Percentiles rank a stretch among this genome's conserved stretches.
These are phyloP conservation scores for Morpho deidamia DNA, from an alignment of 2,888 invertebrate species.

Conservation along the genomic window DNA sequence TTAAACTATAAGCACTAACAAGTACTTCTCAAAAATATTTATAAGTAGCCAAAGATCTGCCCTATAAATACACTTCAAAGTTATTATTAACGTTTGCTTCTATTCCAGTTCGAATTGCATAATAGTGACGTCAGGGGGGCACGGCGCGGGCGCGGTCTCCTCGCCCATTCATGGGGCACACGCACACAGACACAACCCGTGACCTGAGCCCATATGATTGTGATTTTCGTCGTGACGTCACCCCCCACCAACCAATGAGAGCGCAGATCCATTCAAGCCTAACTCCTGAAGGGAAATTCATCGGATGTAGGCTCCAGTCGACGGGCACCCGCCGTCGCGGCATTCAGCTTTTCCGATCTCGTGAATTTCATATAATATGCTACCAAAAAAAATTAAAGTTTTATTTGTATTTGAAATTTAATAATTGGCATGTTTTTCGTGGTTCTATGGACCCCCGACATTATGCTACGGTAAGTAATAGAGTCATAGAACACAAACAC, in stretches of 20 bases:
- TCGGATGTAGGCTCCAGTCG: slow-evolving; percentile 69
- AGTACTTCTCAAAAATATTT: too few relatives aligned
- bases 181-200: slow-evolving; percentile 42
- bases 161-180: slow-evolving; percentile 61
- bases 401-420: not conserved
- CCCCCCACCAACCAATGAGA: slow-evolving; percentile 78
- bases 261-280: slow-evolving; percentile 83
- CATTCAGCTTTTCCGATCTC: slow-evolving; percentile 23
- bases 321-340: slow-evolving; percentile 42
- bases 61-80: slow-evolving; percentile 25
- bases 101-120: slow-evolving; percentile 58
- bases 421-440: slow-evolving; percentile 2
- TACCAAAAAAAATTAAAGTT: not conserved
- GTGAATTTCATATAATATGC: not conserved
- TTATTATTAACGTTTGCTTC: slow-evolving; percentile 49
- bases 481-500: slow-evolving; percentile 4
- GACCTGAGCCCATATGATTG: slow-evolving; percentile 77
- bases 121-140: slow-evolving; percentile 70
- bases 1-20: too few relatives aligned
- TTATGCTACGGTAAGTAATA: slow-evolving; percentile 6
- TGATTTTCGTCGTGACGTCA: slow-evolving; percentile 85
- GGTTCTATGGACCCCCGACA: not conserved
- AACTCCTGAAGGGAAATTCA: slow-evolving; percentile 79
- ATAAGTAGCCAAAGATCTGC: too few relatives aligned
- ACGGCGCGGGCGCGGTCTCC: slow-evolving; percentile 60